Evolutionary conservation across 1,140 invertebrate genomes (phyloP).

Genomic region (Procambarus virginalis): DNA sequence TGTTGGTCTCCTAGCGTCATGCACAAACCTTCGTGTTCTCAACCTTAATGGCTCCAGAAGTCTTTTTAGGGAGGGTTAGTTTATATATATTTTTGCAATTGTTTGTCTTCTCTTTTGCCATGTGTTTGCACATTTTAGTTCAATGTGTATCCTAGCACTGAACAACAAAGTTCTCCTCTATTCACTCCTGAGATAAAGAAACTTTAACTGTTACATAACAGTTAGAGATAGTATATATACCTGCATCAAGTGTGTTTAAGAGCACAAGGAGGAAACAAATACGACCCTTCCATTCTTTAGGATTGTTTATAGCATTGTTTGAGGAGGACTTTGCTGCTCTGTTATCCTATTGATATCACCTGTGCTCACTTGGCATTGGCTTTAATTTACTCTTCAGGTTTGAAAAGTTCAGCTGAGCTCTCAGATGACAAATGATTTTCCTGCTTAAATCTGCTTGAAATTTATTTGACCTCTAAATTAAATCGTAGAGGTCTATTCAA

Average conservation of each 20-base stretch:
- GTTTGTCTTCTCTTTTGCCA: not conserved
- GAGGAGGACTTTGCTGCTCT: constrained; percentile 49
- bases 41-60: constrained; percentile 57
- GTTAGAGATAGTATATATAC: constrained; percentile 34
- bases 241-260: constrained; percentile 6
- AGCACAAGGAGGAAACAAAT: constrained; percentile 20
- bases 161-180: not conserved
- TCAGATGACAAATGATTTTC: no score
- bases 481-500: no score
- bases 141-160: not conserved
- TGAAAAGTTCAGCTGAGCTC: not conserved
- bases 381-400: constrained; percentile 43
- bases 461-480: no score
- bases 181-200: not conserved
- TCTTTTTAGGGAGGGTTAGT: constrained; percentile 62
- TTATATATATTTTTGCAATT: not conserved
- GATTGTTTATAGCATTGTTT: constrained; percentile 42
- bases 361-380: constrained; percentile 43
- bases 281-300: constrained; percentile 9
- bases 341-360: constrained; percentile 40
- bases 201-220: not conserved
- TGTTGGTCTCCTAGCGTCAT: constrained; percentile 44
- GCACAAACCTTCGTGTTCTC: constrained; percentile 45
- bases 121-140: not conserved
- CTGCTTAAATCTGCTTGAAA: no score